These are phyloP conservation scores for Sebastes trivittatus DNA, from an alignment of 2,797 vertebrate genomes.

Conservation along the genomic window DNA sequence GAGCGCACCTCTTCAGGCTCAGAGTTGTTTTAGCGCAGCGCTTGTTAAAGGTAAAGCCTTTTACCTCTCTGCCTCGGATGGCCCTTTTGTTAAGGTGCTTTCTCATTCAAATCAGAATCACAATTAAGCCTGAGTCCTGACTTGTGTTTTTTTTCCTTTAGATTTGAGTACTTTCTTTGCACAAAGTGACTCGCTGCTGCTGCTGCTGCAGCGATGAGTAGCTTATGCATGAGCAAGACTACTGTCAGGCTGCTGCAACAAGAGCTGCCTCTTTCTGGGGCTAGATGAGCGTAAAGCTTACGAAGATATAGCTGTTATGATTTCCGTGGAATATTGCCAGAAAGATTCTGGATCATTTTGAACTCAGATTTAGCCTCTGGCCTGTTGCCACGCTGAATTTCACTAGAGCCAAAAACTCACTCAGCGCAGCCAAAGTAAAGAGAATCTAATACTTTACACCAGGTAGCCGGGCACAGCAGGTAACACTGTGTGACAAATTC, in stretches of 20 bases:
- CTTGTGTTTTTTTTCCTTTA: conserved; percentile 35
- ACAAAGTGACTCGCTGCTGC: conserved; percentile 57
- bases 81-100: conserved; percentile 75
- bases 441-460: conserved; percentile 64
- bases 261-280: conserved; percentile 11
- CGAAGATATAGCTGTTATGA: not conserved
- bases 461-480: conserved; percentile 53
- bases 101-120: conserved; percentile 84
- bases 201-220: conserved; percentile 60
- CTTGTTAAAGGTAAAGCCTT: conserved; percentile 83
- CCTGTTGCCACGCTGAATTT: conserved; percentile 31
- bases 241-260: conserved; percentile 17
- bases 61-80: conserved; percentile 79
- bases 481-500: conserved; percentile 53
- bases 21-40: conserved; percentile 78
- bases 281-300: not conserved
- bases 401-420: conserved; percentile 38
- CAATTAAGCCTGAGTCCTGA: conserved; percentile 75
- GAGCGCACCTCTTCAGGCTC: conserved; percentile 70
- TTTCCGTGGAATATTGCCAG: conserved; percentile 15
- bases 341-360: conserved; percentile 6
- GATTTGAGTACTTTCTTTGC: conserved; percentile 62
- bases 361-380: conserved; percentile 15
- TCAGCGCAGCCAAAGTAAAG: conserved; percentile 44
- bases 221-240: conserved; percentile 20